A percentile compares a stretch with the other conserved stretches of the same genome.
These are phyloP conservation scores for Aethina tumida DNA, from an alignment of 1,140 invertebrate species.

Conservation along the genomic window DNA sequence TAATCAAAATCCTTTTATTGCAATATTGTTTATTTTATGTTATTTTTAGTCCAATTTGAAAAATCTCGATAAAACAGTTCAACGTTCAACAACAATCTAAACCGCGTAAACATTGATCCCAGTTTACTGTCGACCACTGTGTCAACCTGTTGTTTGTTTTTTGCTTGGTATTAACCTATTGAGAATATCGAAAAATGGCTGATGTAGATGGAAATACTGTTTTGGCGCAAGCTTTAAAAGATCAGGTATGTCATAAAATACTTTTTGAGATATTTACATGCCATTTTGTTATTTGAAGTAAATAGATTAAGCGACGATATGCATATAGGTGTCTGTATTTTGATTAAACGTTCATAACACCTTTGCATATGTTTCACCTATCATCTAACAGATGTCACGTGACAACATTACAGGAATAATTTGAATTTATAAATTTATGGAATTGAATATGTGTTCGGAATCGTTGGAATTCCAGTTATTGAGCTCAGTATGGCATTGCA, in stretches of 20 bases:
- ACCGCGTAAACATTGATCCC: not conserved
- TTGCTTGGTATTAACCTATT: not conserved
- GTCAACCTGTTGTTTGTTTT: not conserved
- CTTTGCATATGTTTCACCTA: no score
- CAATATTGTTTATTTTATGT: no score
- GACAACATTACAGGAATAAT: not conserved
- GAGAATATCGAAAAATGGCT: constrained; percentile 42
- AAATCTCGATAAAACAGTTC: no score
- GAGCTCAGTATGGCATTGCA: constrained; percentile 84
- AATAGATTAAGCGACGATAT: not conserved
- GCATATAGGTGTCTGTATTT: no score
- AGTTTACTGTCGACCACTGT: not conserved
- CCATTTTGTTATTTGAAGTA: not conserved
- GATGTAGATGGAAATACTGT: constrained; percentile 65
- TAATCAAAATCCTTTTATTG: no score
- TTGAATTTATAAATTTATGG: constrained; percentile 58
- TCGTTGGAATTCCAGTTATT: constrained; percentile 91
- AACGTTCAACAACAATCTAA: not conserved
- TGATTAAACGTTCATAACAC: no score
- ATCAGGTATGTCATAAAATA: constrained; percentile 48
- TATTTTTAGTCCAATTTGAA: no score
- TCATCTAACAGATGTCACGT: not conserved
- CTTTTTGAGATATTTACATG: not conserved
- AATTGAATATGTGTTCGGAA: constrained; percentile 90
- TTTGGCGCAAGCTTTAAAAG: constrained; percentile 63